phyloP scores from a whole-genome alignment of 1,140 invertebrate genomes.

The Epicauta chinensis region DNA sequence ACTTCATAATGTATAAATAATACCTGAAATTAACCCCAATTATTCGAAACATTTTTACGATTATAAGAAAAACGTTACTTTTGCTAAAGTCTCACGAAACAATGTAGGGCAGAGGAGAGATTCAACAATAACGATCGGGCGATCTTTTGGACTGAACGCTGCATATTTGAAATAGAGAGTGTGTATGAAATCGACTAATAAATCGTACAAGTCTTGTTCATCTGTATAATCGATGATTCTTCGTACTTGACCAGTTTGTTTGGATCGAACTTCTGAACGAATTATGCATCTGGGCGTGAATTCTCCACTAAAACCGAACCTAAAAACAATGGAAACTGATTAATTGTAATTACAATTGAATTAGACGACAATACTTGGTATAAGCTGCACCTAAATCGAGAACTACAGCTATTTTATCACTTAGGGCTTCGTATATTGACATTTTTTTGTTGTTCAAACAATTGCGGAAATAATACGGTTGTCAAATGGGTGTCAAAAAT shows the following conservation, averaged over 20 bases:
- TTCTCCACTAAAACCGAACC: conserved; percentile 89
- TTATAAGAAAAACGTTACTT: conserved; percentile 37
- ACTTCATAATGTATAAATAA: conserved; percentile 92
- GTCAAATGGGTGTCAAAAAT: no score
- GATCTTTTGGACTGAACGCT: conserved; percentile 87
- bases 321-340: conserved; percentile 42
- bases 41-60: background rate
- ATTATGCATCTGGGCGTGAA: conserved; percentile 81
- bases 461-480: no score
- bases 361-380: conserved; percentile 71
- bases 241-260: conserved; percentile 54
- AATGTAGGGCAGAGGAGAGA: conserved; percentile 75
- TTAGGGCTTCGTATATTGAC: conserved; percentile 70
- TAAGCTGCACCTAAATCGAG: conserved; percentile 88
- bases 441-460: conserved; percentile 36
- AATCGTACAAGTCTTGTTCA: conserved; percentile 73
- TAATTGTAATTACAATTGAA: conserved; percentile 19
- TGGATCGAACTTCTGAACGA: conserved; percentile 65
- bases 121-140: conserved; percentile 85
- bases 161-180: conserved; percentile 71
- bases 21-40: conserved; percentile 46
- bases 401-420: conserved; percentile 81
- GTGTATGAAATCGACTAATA: conserved; percentile 85
- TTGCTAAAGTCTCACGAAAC: conserved; percentile 80
- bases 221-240: conserved; percentile 66